Evolutionary conservation across 2,888 invertebrate species (phyloP).

Genomic region (Ennomos fuscantarius): DNA sequence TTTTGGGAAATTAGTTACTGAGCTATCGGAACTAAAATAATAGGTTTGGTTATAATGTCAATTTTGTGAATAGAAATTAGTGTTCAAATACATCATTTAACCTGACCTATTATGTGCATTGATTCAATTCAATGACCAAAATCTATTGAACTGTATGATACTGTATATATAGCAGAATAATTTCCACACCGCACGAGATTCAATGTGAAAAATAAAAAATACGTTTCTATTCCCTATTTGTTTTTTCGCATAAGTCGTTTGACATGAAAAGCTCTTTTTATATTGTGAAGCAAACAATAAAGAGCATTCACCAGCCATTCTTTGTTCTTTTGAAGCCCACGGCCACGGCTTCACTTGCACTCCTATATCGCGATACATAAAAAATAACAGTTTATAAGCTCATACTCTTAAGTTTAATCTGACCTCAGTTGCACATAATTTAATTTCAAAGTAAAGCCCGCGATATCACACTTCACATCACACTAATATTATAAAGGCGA

Average conservation of each 20-base stretch:
- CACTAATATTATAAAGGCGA: too few relatives aligned
- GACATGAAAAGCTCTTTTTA: constrained; percentile 54
- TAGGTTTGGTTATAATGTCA: too few relatives aligned
- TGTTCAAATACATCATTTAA: too few relatives aligned
- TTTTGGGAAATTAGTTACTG: not conserved
- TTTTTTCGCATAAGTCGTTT: constrained; percentile 48
- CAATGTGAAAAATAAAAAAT: constrained; percentile 9
- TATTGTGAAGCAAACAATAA: constrained; percentile 58
- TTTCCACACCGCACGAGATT: too few relatives aligned
- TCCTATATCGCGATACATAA: constrained; percentile 14
- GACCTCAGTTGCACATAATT: too few relatives aligned
- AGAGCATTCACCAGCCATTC: constrained; percentile 47
- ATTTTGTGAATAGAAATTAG: too few relatives aligned
- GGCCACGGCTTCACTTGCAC: constrained; percentile 55
- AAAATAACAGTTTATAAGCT: constrained; percentile 9
- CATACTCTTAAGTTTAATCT: not conserved
- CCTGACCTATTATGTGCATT: too few relatives aligned
- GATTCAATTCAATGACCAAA: too few relatives aligned
- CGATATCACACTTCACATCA: too few relatives aligned
- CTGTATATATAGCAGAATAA: too few relatives aligned
- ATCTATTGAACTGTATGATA: too few relatives aligned
- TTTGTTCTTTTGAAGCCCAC: constrained; percentile 52
- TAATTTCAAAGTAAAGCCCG: too few relatives aligned
- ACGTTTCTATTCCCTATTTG: constrained; percentile 27
- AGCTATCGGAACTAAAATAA: not conserved